Evolutionary conservation across 2,888 invertebrate species (phyloP), one percentile per base, ranked within the genome.

Genomic region (Caenorhabditis doughertyi): DNA sequence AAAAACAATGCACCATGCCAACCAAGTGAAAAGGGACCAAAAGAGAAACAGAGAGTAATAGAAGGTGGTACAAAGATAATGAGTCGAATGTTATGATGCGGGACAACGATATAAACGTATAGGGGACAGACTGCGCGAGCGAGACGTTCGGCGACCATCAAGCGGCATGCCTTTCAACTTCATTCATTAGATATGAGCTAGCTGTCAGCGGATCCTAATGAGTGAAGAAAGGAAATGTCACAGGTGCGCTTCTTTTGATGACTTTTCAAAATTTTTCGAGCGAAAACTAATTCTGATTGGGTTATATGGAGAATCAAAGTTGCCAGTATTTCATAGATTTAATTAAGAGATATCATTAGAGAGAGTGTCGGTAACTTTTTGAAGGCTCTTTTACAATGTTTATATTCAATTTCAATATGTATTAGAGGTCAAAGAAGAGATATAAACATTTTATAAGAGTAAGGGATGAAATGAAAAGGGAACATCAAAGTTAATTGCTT

Each of bases 51-150:
- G 11, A 58, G 49, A 51, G 18, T 23, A 35, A 23, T 23, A 35
- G 23, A 39, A 47, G 58, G 51, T 51, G 58, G 56, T 65, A 21
- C 56, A 13, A 21, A 77, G 77, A 77, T 77, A 77, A 77, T 77
- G 77, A 77, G 77, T 77, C 62, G 60, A 77, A 77, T 77, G 77
- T 77, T 77, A 77, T 77, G 77, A 77, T 77, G 77, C 77, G 77
- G 77, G 77, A 76, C 77, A 70, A 53, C 77, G 77, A 77, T 77
- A 68, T 60, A 77, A 58, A 76, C 68, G 68, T 68, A 23, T 23
- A 11, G 44, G 44, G 35, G 39, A 9, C 35, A 21, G 62, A 9
- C 25, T 21, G 47, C 42, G 62, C 44, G 60, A 1, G 25, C 70
- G 27, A 39, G 53, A 9, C 56, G 27, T 32, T 56, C 56, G 51